phyloP scores from a whole-genome alignment of 2,797 vertebrate genomes.

The Kryptopterus vitreolus region DNA sequence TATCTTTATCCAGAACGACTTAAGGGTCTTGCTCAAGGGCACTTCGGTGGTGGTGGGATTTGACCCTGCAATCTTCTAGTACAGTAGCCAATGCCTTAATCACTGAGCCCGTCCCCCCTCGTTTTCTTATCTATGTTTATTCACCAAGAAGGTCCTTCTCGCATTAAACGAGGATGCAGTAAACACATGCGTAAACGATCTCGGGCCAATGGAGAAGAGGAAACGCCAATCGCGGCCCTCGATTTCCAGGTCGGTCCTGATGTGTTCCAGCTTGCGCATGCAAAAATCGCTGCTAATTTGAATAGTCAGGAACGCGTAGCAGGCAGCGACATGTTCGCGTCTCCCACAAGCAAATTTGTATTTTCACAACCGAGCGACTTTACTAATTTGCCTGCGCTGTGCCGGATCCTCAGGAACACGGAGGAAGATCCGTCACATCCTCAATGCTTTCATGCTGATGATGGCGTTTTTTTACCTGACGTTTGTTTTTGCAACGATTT shows the following conservation, averaged over 20 bases:
- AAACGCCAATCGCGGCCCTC: not conserved
- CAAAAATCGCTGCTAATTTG: not conserved
- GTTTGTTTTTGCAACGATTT: not conserved
- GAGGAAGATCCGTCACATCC: not conserved
- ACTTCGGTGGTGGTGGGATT: no score
- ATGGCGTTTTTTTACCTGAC: not conserved
- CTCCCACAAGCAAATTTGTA: not conserved
- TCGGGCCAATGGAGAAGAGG: not conserved
- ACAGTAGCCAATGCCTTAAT: no score
- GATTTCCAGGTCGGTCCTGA: not conserved
- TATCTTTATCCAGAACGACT: no score
- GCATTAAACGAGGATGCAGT: not conserved
- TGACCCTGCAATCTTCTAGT: no score
- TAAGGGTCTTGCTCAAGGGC: no score
- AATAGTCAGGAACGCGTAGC: not conserved
- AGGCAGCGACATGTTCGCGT: slow-evolving; percentile 9
- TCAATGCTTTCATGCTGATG: not conserved
- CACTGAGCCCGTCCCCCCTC: no score
- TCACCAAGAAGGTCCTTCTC: no score
- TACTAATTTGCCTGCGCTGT: not conserved
- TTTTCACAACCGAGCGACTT: not conserved
- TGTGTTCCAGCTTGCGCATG: slow-evolving; percentile 15
- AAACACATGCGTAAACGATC: not conserved
- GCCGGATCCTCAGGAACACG: not conserved
- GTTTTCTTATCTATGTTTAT: no score